These are phyloP conservation scores for Macrotis lagotis DNA, from an alignment of 2,113 vertebrate genomes.

Conservation along the genomic window DNA sequence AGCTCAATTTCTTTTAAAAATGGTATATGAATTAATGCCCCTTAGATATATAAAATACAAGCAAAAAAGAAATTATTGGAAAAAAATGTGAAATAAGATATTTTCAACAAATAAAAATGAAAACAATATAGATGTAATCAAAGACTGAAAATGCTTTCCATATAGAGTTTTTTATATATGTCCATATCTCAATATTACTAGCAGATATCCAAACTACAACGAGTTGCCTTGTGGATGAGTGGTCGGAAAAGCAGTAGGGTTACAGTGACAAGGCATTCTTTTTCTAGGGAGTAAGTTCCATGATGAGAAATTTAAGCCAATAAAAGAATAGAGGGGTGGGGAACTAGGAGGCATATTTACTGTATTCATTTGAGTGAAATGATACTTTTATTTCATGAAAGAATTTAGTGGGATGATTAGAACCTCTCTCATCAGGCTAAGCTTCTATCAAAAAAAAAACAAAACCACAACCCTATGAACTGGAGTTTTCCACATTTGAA, in stretches of 20 bases:
- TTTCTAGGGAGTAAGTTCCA: background rate
- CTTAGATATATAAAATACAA: constrained; percentile 62
- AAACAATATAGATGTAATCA: constrained; percentile 62
- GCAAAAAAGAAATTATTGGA: constrained; percentile 64
- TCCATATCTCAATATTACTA: constrained; percentile 72
- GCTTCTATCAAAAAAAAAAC: constrained; percentile 16
- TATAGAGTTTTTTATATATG: constrained; percentile 46
- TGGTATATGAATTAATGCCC: background rate
- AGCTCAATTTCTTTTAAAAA: background rate
- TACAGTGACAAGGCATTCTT: constrained; percentile 16
- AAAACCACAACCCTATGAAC: background rate
- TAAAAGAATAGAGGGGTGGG: background rate
- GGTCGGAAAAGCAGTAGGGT: constrained; percentile 42
- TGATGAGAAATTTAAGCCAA: constrained; percentile 47
- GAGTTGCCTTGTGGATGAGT: background rate
- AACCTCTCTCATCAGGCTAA: background rate
- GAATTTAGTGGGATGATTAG: background rate
- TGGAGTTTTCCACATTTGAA: constrained; percentile 23
- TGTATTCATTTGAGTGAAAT: background rate
- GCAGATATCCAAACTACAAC: constrained; percentile 62
- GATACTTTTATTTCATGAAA: background rate
- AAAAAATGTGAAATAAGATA: constrained; percentile 4
- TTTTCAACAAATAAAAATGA: constrained; percentile 40
- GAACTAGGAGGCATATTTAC: background rate
- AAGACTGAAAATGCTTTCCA: constrained; percentile 34